Base-by-base conservation (phyloP, 2,888 invertebrate species). In the Lasioglossum villosulum region DNA sequence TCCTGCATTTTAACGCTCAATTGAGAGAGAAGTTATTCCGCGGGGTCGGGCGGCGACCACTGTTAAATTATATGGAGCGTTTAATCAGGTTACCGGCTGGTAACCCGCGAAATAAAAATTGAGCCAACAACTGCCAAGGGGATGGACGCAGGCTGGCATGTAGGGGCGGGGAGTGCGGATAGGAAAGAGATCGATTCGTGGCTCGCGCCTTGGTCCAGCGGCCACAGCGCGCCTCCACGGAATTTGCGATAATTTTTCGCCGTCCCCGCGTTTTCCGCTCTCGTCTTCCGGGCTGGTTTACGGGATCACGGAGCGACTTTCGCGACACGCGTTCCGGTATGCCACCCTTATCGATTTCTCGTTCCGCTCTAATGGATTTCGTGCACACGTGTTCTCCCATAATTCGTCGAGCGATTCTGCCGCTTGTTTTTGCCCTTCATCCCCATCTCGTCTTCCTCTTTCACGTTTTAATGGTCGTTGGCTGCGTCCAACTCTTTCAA, bases 51-150 rank as follows among this genome's bases (percentile, higher is more conserved):
- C 63, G 75, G 34, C 3, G 81, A 82, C 68, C 39, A 66, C 34
- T 83, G 75, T 89, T 86, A 86, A 90, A 89, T 88, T 89, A 88
- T 90, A 90, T 86, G 84, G 78, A 83, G 80, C 82, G 82, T 85
- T 90, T 85, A 90, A 90, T 90, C 83, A 88, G 82, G 83, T 88
- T 90, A 86, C 75, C 72, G 71, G 70, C 66, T 75, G 70, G 71
- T 72, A 78, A 78, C 74, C 30, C 76, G 75, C 59, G 77, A 79
- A 85, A 85, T 83, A 89, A 89, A 89, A 87, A 87, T 89, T 79
- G 48, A 87, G 80, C 68, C 45, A 75, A 56, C 27, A 39, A 73
- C 70, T 16, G 71, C 63, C 63, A 23, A 37, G 68, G 23, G 68
- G 37, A 23, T 68, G 68, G 68, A 37, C 12, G 23, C 10, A 19